Percentiles rank a stretch among this genome's conserved stretches.
Conservation (phyloP, 2,797 vertebrate genomes). For the Coluber constrictor region DNA sequence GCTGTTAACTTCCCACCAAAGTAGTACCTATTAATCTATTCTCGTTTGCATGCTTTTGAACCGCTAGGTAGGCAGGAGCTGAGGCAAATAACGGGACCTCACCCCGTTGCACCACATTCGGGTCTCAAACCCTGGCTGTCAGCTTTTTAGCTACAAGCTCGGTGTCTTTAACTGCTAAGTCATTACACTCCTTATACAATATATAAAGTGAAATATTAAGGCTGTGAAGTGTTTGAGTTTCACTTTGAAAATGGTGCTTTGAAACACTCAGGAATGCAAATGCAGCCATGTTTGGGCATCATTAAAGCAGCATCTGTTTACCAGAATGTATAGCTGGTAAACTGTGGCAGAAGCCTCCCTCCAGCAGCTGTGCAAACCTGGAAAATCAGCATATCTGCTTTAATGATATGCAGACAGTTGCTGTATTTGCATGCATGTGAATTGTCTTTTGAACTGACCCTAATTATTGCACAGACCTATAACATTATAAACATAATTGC, state of each 20-base stretch:
- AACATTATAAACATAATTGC: not conserved
- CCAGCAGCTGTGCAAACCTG: not conserved
- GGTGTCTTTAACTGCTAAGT: not conserved
- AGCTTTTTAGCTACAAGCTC: not conserved
- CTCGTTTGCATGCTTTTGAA: not conserved
- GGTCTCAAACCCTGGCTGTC: not conserved
- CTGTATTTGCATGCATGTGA: not conserved
- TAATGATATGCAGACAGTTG: not conserved
- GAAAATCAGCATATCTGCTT: not conserved
- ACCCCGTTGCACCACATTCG: fast-evolving
- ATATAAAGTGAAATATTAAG: not conserved
- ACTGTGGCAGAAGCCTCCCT: not conserved
- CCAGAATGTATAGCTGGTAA: not conserved
- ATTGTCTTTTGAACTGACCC: not conserved
- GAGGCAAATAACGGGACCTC: not conserved
- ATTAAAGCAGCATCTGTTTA: not conserved
- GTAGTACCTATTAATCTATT: not conserved
- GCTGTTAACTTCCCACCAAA: not conserved
- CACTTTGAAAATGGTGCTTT: not conserved
- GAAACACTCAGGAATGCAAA: not conserved
- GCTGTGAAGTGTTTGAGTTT: not conserved
- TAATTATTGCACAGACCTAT: not conserved
- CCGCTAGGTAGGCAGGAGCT: not conserved
- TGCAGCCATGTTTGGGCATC: not conserved
- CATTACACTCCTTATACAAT: not conserved